Base-by-base conservation (phyloP, 2,888 invertebrate genomes). In the Metalampra italica region DNA sequence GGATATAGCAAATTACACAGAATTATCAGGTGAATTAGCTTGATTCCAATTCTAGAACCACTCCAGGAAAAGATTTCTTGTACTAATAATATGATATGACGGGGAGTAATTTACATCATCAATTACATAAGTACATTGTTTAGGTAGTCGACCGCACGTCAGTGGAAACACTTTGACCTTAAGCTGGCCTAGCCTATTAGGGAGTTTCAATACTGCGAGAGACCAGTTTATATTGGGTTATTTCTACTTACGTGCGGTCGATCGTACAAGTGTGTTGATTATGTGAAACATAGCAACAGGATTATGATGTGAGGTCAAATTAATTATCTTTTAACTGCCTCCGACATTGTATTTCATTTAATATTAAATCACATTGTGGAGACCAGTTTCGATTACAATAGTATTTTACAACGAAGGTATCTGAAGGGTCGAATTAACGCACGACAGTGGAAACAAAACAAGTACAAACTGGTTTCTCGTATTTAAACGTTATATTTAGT, bases 261-360 rank as follows among this genome's bases (percentile, higher is more conserved):
- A n/a, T n/a, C n/a, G n/a, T n/a, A 14, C 40, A 44, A 7, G 13
- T 42, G 40, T 45, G 49, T 45, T 41, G 42, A 49, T 49, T 39
- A 49, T 45, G 45, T 49, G 42, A 49, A 45, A 39, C 39, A 45
- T 29, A 29, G 38, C 43, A 37, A 36, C 14, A 44, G 14, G 34
- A 40, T 34, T 34, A 46, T 12, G 43, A 50, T 7, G 37, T 38
- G 43, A 46, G 49, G 43, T 39, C 32, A 50, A 14, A 29, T 14
- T 43, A 43, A 43, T 47, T 46, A 34, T n/a, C 7, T 9, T 7
- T 3, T 41, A 41, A 41, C 3, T n/a, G n/a, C 15, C 4, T 39
- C n/a, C 7, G 14, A 46, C 32, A 40, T 15, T 30, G 15, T 15
- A 38, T 5, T 22, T 40, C 34, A 15, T 32, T 37, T 32, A 3